Evolutionary conservation across 2,113 vertebrate species (phyloP), one percentile per base, ranked within the genome.

Genomic region (Microcebus ravelobensis): DNA sequence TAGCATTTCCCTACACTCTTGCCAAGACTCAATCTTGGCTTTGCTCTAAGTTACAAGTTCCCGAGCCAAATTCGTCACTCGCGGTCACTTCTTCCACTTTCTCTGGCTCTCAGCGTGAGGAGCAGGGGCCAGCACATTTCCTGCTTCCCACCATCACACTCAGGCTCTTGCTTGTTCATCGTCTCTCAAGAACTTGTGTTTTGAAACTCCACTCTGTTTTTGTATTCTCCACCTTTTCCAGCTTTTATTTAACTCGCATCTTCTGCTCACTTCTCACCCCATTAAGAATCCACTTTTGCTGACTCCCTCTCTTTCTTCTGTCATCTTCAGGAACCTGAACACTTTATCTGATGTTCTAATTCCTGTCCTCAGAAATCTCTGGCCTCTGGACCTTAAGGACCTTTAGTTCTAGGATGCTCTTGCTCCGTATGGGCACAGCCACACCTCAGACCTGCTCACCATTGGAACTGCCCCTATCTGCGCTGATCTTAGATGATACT

Each of bases 11-110:
- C 20, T 87, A 20, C 8, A 88, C 1, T 57, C 31, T 92, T 77
- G 91, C 88, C 86, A 85, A 92, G 93, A 87, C 34, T 48, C 59
- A 73, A 0, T 84, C 80, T 91, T 96, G 92, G 94, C 89, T 70
- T 88, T 84, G 15, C 63, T 82, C 45, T 93, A 74, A 80, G 59
- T 77, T 86, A n/a, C 17, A 96, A 23, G 73, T 83, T 80, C 10
- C 57, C 17, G 34, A 96, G 94, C 94, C 95, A 97, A 83, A 68
- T 87, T 84, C 1, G 0, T 90, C 94, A 90, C 89, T 61, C 3
- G 29, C 59, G 57, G 88, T 91, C 76, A 88, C 36, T 96, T 90
- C 92, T 94, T 90, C n/a, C 45, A 82, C 57, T 82, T 94, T 94
- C 20, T 95, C 55, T 94, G 81, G 57, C 70, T 81, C 74, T 92